These are phyloP conservation scores for Drosophila nigromelanica DNA, from an alignment of 1,140 invertebrate genomes.

Conservation along the genomic window DNA sequence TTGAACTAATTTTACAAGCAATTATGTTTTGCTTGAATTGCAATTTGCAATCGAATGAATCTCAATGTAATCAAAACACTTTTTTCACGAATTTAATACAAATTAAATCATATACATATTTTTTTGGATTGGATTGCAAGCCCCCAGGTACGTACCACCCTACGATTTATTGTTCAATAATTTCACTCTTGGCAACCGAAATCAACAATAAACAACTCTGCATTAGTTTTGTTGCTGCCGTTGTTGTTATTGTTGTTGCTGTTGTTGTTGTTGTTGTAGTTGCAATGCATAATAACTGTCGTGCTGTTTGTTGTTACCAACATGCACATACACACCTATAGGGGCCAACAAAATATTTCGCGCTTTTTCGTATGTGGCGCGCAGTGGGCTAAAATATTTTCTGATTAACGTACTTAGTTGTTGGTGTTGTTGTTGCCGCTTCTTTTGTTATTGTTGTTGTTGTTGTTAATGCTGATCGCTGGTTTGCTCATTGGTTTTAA, in stretches of 20 bases:
- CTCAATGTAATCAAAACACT: constrained; percentile 3
- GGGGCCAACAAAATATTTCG: constrained; percentile 68
- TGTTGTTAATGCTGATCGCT: constrained; percentile 31
- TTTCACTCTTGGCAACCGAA: constrained; percentile 79
- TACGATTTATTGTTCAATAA: constrained; percentile 73
- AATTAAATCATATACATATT: too few species aligned
- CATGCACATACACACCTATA: constrained; percentile 27
- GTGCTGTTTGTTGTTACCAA: constrained; percentile 62
- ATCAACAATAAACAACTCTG: constrained; percentile 71
- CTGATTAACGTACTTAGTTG: constrained; percentile 65
- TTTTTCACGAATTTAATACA: background rate
- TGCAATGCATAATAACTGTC: constrained; percentile 71
- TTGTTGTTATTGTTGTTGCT: constrained; percentile 22
- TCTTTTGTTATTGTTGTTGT: constrained; percentile 21
- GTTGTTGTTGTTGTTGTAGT: constrained; percentile 46
- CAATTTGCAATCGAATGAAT: background rate
- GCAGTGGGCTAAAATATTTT: constrained; percentile 68
- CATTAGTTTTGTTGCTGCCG: constrained; percentile 55
- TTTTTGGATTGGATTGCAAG: background rate
- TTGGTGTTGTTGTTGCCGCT: constrained; percentile 22
- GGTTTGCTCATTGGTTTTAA: constrained; percentile 71
- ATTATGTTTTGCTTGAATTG: background rate
- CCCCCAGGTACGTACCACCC: background rate
- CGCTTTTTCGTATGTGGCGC: constrained; percentile 66
- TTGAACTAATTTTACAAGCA: too few species aligned